These are phyloP conservation scores for Notarius lentiginosus DNA, from an alignment of 2,113 vertebrate species.

Conservation along the genomic window DNA sequence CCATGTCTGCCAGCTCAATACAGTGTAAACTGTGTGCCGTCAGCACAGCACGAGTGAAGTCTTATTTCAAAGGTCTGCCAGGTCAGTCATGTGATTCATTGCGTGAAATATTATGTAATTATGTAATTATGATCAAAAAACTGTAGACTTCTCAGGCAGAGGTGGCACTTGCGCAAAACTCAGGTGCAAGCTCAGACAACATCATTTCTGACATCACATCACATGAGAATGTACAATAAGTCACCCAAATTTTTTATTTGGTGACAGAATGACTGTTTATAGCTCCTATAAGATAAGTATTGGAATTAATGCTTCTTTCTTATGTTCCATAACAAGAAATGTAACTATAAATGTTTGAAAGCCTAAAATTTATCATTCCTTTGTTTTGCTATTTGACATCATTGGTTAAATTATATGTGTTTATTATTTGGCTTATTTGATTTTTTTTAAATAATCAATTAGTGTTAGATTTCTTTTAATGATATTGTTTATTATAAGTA, in stretches of 20 bases:
- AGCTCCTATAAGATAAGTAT: too few relatives aligned
- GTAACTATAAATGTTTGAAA: too few relatives aligned
- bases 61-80: slow-evolving; percentile 9
- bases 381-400: too few relatives aligned
- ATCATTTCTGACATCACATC: background rate
- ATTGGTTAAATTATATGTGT: too few relatives aligned
- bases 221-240: background rate
- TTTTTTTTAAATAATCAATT: too few relatives aligned
- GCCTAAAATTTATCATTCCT: too few relatives aligned
- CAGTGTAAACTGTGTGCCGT: background rate
- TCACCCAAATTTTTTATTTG: background rate
- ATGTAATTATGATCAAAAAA: background rate
- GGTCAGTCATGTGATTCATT: background rate
- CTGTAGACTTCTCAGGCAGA: background rate
- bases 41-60: background rate
- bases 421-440: too few relatives aligned
- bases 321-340: too few relatives aligned
- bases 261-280: too few relatives aligned
- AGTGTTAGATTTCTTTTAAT: too few relatives aligned
- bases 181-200: background rate
- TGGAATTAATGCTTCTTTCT: too few relatives aligned
- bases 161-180: background rate
- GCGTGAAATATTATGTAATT: background rate
- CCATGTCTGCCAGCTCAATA: slow-evolving; percentile 11
- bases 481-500: too few relatives aligned